Percentiles rank a stretch among this genome's conserved stretches.
Conservation (phyloP, 92 coral and sea anemone species). For the Scolanthus callimorphus region DNA sequence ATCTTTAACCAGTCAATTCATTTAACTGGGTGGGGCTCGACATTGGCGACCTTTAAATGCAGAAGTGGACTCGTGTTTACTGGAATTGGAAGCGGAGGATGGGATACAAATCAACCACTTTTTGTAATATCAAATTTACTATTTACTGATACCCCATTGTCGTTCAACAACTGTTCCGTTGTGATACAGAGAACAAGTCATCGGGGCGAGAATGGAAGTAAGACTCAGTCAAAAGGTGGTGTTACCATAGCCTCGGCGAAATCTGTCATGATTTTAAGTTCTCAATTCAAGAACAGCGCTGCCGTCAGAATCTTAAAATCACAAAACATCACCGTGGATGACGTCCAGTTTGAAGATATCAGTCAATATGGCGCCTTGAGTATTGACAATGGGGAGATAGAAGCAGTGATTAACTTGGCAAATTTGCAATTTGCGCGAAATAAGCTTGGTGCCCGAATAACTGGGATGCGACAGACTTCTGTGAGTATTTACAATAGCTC, state of each 20-base stretch:
- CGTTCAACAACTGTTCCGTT: background rate
- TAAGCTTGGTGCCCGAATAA: background rate
- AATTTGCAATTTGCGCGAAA: background rate
- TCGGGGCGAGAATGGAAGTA: background rate
- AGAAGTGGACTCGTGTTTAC: background rate
- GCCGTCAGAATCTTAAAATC: background rate
- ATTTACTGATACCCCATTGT: background rate
- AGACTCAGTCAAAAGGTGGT: too few species aligned
- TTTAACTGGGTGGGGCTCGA: background rate
- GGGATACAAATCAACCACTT: background rate
- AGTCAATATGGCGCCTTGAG: background rate
- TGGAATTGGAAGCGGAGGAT: background rate
- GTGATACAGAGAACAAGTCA: background rate
- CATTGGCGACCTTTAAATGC: background rate
- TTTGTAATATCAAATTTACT: too few species aligned
- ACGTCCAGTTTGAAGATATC: background rate
- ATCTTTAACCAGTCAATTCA: background rate
- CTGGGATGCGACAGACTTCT: background rate
- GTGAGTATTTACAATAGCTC: background rate
- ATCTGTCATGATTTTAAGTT: background rate
- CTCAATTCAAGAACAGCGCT: background rate
- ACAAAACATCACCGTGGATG: background rate
- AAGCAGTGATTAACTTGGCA: background rate
- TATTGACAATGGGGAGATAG: background rate
- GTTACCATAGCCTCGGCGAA: too few species aligned